Evolutionary conservation across 2,888 invertebrate genomes (phyloP), one percentile per base, ranked within the genome.

Genomic region (Pachliopta kotzebuea): DNA sequence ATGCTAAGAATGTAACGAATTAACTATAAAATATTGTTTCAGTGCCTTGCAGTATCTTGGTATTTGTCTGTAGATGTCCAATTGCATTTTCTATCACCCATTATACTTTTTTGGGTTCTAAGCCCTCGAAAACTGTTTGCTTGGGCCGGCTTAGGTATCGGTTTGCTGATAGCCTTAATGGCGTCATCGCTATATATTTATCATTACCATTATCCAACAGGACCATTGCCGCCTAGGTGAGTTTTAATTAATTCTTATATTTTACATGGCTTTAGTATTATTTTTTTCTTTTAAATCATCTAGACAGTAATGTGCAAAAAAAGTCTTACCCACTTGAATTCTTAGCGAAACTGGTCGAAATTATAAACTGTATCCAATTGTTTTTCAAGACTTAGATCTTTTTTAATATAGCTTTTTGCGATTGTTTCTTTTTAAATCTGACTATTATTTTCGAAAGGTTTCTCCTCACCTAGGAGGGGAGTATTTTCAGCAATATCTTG

Each of bases 1-100:
- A n/a, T 7, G 18, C 11, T 45, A 45, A 45, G 45, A n/a, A n/a
- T 45, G 45, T 45, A 45, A 14, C 11, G 37, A 37, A 37, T 14
- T 37, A 11, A 7, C 6, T 45, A 18, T 45, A 4, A n/a, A 7
- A 11, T 21, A 37, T 57, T 31, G 20, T 78, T 81, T 9, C 74
- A 88, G 88, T 88, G 88, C 63, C 67, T 88, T 0, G 63, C 76
- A 3, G 84, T 84, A 66, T 76, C 79, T 0, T 88, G 88, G 88
- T 88, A 87, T 67, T 67, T 88, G 2, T 85, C 88, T 0, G 79
- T 88, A 14, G 88, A 88, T 58, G 76, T 88, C 2, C 88, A 88
- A 24, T 77, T 87, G 0, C 78, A 86, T 66, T 74, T 88, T 2
- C 26, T 88, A 11, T 86, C 87, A 0, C 88, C 88, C 0, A 31